Conservation (phyloP, 2,888 invertebrate species). For the Eupsilia transversa region DNA sequence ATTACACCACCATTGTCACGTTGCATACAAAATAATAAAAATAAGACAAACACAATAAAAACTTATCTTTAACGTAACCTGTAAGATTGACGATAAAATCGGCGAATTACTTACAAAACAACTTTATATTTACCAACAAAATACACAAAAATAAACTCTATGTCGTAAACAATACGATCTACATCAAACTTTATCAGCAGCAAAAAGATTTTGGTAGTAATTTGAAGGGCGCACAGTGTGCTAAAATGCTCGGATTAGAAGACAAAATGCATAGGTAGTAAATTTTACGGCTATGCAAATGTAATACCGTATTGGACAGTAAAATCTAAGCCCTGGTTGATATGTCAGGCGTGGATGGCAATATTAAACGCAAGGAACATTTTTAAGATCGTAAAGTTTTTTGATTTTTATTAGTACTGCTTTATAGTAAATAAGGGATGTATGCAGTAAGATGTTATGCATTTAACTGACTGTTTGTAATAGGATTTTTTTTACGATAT, state of each 20-base stretch:
- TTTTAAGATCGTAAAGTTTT: constrained; percentile 68
- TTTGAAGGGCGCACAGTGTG: constrained; percentile 73
- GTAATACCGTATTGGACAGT: constrained; percentile 82
- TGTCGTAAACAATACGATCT: fast-evolving
- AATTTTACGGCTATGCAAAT: constrained; percentile 90
- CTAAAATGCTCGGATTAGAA: constrained; percentile 82
- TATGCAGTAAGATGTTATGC: constrained; percentile 57
- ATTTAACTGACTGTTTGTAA: constrained; percentile 51
- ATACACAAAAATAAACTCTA: constrained; percentile 33
- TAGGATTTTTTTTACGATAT: constrained; percentile 60
- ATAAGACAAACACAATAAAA: constrained; percentile 69
- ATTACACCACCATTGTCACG: constrained; percentile 48
- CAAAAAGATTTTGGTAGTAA: constrained; percentile 43
- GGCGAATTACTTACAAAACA: constrained; percentile 66
- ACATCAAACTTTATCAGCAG: fast-evolving
- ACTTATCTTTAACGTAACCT: constrained; percentile 71
- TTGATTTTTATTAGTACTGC: constrained; percentile 66
- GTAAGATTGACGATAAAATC: constrained; percentile 73
- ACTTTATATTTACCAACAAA: constrained; percentile 8
- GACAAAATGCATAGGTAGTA: constrained; percentile 87
- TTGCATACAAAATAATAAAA: constrained; percentile 64
- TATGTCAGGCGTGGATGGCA: constrained; percentile 77
- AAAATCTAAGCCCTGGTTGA: constrained; percentile 81
- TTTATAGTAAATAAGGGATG: constrained; percentile 66
- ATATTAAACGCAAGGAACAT: constrained; percentile 73